Percentiles rank a stretch among this genome's conserved stretches.
Evolutionary conservation across 2,797 vertebrate species (phyloP).

Genomic region (Echiichthys vipera): DNA sequence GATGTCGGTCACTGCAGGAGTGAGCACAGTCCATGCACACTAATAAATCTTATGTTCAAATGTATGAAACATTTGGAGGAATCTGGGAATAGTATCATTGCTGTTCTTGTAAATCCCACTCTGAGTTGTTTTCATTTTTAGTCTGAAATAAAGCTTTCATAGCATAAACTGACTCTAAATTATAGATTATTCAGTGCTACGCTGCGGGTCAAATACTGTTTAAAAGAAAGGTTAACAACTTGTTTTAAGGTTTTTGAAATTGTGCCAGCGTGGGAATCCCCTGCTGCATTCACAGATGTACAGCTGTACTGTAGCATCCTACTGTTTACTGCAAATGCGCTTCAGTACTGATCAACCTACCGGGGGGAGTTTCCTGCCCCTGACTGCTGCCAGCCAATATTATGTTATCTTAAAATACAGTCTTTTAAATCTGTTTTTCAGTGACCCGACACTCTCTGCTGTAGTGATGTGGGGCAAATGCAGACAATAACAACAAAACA

Average conservation of each 20-base stretch:
- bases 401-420: not conserved
- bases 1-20: too few species aligned
- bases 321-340: not conserved
- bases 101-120: too few species aligned
- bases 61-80: too few species aligned
- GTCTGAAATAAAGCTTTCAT: too few species aligned
- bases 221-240: not conserved
- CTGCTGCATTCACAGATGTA: not conserved
- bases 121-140: too few species aligned
- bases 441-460: not conserved
- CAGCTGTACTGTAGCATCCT: not conserved
- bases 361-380: not conserved
- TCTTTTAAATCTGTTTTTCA: not conserved
- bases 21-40: too few species aligned
- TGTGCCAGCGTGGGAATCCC: not conserved
- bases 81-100: too few species aligned
- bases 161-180: not conserved
- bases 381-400: not conserved
- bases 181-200: not conserved
- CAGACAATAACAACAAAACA: not conserved
- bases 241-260: not conserved
- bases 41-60: too few species aligned
- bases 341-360: accelerated
- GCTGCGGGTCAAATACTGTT: not conserved
- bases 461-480: not conserved